These are phyloP conservation scores for Sinodicranocentrus sp. DNA, from an alignment of 2,888 invertebrate genomes.

Conservation along the genomic window DNA sequence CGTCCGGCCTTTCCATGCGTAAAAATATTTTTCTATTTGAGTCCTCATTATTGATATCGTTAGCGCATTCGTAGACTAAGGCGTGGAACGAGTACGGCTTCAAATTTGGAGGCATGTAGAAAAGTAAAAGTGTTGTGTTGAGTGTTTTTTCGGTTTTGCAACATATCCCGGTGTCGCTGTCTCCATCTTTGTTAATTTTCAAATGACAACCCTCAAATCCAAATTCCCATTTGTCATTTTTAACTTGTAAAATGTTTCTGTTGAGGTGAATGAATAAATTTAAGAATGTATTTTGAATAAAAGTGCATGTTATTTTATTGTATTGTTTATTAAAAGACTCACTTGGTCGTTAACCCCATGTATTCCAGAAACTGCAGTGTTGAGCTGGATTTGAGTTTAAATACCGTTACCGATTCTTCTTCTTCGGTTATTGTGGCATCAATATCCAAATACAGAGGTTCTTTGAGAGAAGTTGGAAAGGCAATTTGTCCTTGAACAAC, in stretches of 20 bases:
- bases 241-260: slow-evolving; percentile 31
- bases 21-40: background rate
- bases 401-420: background rate
- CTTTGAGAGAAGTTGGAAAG: slow-evolving; percentile 7
- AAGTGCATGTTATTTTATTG: background rate
- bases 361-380: background rate
- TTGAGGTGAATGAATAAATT: too few relatives aligned
- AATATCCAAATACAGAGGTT: slow-evolving; percentile 30
- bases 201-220: background rate
- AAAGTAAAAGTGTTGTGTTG: background rate
- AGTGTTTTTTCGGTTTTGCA: background rate
- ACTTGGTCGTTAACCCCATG: slow-evolving; percentile 11
- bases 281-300: background rate
- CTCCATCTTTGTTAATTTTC: background rate
- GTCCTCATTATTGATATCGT: background rate
- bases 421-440: background rate
- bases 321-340: background rate
- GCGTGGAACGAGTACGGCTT: slow-evolving; percentile 9
- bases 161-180: background rate
- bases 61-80: background rate
- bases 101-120: background rate
- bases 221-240: slow-evolving; percentile 12
- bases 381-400: slow-evolving; percentile 10
- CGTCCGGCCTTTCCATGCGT: background rate
- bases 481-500: slow-evolving; percentile 22